Conservation (phyloP, 2,113 vertebrate genomes). For the Urocolius indicus region DNA sequence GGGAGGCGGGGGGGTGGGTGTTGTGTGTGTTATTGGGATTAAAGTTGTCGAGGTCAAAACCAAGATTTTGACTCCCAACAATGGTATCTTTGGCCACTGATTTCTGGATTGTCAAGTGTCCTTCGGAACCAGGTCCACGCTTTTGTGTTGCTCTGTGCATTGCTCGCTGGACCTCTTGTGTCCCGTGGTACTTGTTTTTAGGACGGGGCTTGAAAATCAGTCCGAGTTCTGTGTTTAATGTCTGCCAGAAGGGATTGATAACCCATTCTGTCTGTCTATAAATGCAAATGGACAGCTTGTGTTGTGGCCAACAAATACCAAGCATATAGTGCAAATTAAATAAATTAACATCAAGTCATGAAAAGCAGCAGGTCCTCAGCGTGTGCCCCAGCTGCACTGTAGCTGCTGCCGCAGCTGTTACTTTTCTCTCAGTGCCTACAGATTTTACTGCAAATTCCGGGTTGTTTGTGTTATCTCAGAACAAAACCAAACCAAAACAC, state of each 20-base stretch:
- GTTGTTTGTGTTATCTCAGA: neutral
- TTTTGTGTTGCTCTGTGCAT: neutral
- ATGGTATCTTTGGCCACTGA: neutral
- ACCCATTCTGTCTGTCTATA: neutral
- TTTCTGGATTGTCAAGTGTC: neutral
- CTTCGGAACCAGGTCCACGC: neutral
- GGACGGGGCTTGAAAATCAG: neutral
- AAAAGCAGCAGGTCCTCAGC: constrained; percentile 25
- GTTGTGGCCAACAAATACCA: neutral
- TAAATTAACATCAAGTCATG: neutral
- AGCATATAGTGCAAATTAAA: neutral
- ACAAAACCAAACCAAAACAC: neutral
- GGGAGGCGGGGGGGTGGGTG: accelerated
- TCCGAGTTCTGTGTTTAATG: neutral
- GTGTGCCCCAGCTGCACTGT: neutral
- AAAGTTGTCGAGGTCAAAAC: neutral
- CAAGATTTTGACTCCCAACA: neutral
- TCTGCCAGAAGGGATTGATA: neutral
- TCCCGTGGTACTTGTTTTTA: neutral
- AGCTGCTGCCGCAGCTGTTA: accelerated
- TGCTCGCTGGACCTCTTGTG: neutral
- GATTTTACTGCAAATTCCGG: neutral
- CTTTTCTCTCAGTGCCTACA: neutral
- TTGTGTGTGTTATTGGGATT: too few relatives aligned
- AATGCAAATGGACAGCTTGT: neutral